Base-by-base conservation (phyloP, 2,113 vertebrate species). In the Labrus mixtus region DNA sequence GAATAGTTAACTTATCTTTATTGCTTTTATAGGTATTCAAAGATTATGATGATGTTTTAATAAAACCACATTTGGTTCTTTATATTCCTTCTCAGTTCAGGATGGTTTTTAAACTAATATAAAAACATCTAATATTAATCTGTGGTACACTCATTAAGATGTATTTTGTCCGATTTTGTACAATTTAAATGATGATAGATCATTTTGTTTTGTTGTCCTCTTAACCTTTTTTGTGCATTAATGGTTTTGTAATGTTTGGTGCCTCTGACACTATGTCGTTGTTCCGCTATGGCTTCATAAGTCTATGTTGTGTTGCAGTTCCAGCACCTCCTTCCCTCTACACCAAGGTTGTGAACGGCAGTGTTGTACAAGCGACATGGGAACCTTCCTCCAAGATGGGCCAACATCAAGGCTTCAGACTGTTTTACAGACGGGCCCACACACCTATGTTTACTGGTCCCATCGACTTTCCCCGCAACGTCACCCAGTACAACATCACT, bases 361-460 rank as follows among this genome's bases (percentile, higher is more conserved):
- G 94, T 0, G 82, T 95, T 0, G 84, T 99, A 62, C 97, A 97
- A 90, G 95, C 95, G 0, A 85, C 73, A 0, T 99, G 98, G 98
- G 97, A 98, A 62, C 94, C 97, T 19, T 96, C 97, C 77, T 90
- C 94, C 43, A 96, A 98, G 86, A 95, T 97, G 92, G 96, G 95
- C 25, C 96, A 96, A 67, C 95, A 95, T 0, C 91, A 96, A 36
- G 98, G 98, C 70, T 99, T 97, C 95, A 97, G 95, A 79, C 93
- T 99, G 0, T 99, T 93, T 67, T 98, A 97, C 92, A 96, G 97
- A 68, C 93, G 96, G 57, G 96, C 95, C 5, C 96, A 96, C 69
- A 89, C 94, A 3, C 81, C 95, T 0, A 76, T 90, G 50, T 98
- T 97, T 86, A 96, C 90, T 0, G 97, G 97, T 0, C 98, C 98